These are phyloP conservation scores for Chinchilla lanigera DNA, from an alignment of 2,113 vertebrate species.

Conservation along the genomic window DNA sequence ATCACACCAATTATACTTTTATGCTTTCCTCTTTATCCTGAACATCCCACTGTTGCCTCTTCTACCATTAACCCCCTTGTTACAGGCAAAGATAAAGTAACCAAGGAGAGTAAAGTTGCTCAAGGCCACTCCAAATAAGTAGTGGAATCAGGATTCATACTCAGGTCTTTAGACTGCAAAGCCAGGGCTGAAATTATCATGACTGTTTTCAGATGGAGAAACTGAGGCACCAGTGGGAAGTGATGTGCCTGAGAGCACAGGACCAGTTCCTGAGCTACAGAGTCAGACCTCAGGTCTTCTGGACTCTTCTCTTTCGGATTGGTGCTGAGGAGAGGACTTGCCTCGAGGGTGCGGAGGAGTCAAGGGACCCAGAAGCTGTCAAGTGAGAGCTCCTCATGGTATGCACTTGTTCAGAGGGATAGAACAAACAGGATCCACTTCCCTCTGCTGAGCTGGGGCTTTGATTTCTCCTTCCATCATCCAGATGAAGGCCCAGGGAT, in stretches of 20 bases:
- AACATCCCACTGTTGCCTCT: background rate
- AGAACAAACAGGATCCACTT: no score
- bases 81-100: background rate
- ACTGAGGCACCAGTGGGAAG: background rate
- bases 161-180: background rate
- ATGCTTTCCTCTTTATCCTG: background rate
- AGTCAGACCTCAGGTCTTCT: background rate
- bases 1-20: background rate
- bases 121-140: background rate
- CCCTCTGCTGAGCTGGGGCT: no score
- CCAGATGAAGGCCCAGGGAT: no score
- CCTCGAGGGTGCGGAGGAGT: no score
- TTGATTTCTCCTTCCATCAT: fast-evolving
- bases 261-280: background rate
- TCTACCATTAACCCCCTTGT: background rate
- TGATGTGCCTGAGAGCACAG: background rate
- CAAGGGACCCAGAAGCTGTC: no score
- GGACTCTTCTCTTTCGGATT: background rate
- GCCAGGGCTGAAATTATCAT: background rate
- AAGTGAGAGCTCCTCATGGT: no score
- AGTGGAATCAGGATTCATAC: background rate
- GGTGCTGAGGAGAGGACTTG: no score
- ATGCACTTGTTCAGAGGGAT: no score
- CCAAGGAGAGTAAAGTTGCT: background rate
- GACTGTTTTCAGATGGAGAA: background rate